Percentiles rank a stretch among this genome's conserved stretches.
phyloP scores from a whole-genome alignment of 2,113 vertebrate genomes.

The Lates calcarifer region DNA sequence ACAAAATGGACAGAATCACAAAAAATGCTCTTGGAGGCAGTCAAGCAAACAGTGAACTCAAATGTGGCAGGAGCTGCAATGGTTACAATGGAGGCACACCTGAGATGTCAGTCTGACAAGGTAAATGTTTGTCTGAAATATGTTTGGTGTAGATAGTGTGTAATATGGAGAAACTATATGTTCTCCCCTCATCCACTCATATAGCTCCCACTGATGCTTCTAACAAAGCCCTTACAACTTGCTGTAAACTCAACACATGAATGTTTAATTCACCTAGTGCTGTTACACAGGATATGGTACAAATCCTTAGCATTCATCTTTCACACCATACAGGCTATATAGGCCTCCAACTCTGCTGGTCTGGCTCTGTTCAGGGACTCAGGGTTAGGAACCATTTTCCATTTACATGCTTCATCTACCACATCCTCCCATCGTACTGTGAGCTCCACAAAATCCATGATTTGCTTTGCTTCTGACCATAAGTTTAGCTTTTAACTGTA shows the following conservation, averaged over 20 bases:
- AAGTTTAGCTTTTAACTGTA: conserved; percentile 1
- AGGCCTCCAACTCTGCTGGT: conserved; percentile 9
- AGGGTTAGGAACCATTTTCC: conserved; percentile 33
- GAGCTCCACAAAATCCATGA: conserved; percentile 17
- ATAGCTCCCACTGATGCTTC: conserved; percentile 17
- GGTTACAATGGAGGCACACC: not conserved
- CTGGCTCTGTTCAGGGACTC: conserved; percentile 10
- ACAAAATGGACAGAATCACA: not conserved
- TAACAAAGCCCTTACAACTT: not conserved
- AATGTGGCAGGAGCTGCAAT: not conserved
- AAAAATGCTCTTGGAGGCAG: not conserved
- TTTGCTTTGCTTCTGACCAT: not conserved
- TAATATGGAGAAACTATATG: not conserved
- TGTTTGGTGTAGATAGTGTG: not conserved
- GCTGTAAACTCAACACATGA: conserved; percentile 34
- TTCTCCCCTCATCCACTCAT: not conserved
- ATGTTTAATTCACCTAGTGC: conserved; percentile 11
- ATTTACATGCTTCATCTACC: conserved; percentile 45
- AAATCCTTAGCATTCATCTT: conserved; percentile 58
- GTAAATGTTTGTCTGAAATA: too few species aligned
- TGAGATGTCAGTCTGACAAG: not conserved
- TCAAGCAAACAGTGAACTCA: not conserved
- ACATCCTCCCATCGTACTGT: conserved; percentile 13
- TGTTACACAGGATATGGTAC: conserved; percentile 15
- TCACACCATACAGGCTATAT: conserved; percentile 15